Conservation (phyloP, 2,888 invertebrate genomes). For the Coleophora deauratella region DNA sequence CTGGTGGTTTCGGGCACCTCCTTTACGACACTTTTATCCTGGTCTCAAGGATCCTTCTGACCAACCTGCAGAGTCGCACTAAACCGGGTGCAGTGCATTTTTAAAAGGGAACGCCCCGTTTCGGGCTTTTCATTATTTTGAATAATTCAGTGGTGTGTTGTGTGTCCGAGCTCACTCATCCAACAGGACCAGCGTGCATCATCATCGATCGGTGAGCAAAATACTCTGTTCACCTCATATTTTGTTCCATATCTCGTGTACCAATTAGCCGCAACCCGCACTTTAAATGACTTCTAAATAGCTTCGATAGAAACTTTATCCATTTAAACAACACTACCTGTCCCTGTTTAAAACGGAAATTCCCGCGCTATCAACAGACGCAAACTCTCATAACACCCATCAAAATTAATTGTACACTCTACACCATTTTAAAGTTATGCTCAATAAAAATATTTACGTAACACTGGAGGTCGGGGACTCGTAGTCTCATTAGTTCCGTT, state of each 20-base stretch:
- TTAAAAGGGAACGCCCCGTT: slow-evolving; percentile 66
- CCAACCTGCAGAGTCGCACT: slow-evolving; percentile 67
- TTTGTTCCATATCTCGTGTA: too few relatives aligned
- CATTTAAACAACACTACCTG: too few relatives aligned
- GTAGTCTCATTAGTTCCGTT: slow-evolving; percentile 65
- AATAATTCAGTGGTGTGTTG: slow-evolving; percentile 67
- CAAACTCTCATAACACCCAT: slow-evolving; percentile 33
- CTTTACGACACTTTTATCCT: slow-evolving; percentile 58
- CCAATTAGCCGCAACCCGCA: too few relatives aligned
- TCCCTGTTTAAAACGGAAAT: background rate
- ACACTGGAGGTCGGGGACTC: slow-evolving; percentile 41
- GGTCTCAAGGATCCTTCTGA: slow-evolving; percentile 51
- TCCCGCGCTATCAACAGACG: background rate
- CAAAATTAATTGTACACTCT: slow-evolving; percentile 53
- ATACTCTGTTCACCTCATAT: too few relatives aligned
- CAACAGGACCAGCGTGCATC: slow-evolving; percentile 28
- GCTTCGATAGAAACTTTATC: too few relatives aligned
- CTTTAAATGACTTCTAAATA: too few relatives aligned
- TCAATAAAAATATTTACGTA: slow-evolving; percentile 60
- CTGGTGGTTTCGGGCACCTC: slow-evolving; percentile 43
- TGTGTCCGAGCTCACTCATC: slow-evolving; percentile 41
- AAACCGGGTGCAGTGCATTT: slow-evolving; percentile 70
- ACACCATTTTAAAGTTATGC: slow-evolving; percentile 60
- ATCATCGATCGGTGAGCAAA: slow-evolving; percentile 42
- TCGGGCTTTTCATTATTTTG: slow-evolving; percentile 65